phyloP scores from a whole-genome alignment of 2,888 invertebrate genomes.

The Cabera pusaria region DNA sequence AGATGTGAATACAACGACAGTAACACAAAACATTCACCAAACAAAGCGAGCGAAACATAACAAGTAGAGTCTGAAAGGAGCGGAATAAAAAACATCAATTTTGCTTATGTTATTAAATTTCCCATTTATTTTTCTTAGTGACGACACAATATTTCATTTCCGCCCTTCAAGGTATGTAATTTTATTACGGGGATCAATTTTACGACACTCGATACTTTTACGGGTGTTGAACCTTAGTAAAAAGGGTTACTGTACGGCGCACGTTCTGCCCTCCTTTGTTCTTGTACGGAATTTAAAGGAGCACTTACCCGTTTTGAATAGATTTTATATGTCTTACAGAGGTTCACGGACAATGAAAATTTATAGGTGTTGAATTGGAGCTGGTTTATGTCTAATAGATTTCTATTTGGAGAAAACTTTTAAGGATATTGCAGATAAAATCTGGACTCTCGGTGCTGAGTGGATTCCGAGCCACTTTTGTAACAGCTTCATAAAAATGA shows the following conservation, averaged over 20 bases:
- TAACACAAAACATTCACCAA: slow-evolving; percentile 31
- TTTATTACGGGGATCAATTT: slow-evolving; percentile 72
- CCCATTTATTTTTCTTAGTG: slow-evolving; percentile 48
- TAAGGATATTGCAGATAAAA: slow-evolving; percentile 15
- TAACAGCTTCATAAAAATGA: not conserved
- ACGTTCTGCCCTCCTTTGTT: slow-evolving; percentile 51
- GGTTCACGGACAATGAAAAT: slow-evolving; percentile 25
- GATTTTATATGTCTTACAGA: slow-evolving; percentile 39
- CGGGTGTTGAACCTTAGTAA: slow-evolving; percentile 67
- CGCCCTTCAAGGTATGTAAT: slow-evolving; percentile 63
- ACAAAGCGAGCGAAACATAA: slow-evolving; percentile 29
- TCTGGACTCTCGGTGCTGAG: slow-evolving; percentile 6
- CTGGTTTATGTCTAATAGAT: slow-evolving; percentile 20
- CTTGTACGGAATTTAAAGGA: slow-evolving; percentile 50
- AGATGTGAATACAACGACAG: slow-evolving; percentile 36
- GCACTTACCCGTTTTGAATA: slow-evolving; percentile 40
- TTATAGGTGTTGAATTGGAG: slow-evolving; percentile 18
- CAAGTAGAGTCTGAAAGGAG: slow-evolving; percentile 6
- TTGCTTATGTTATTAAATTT: slow-evolving; percentile 42
- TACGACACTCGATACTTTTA: slow-evolving; percentile 75
- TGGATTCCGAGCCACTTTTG: not conserved
- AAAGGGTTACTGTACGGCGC: slow-evolving; percentile 61
- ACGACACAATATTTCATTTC: slow-evolving; percentile 66
- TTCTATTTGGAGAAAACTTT: slow-evolving; percentile 22
- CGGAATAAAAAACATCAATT: slow-evolving; percentile 30